Base-by-base conservation (phyloP, 2,113 vertebrate genomes). In the Tragelaphus strepsiceros region DNA sequence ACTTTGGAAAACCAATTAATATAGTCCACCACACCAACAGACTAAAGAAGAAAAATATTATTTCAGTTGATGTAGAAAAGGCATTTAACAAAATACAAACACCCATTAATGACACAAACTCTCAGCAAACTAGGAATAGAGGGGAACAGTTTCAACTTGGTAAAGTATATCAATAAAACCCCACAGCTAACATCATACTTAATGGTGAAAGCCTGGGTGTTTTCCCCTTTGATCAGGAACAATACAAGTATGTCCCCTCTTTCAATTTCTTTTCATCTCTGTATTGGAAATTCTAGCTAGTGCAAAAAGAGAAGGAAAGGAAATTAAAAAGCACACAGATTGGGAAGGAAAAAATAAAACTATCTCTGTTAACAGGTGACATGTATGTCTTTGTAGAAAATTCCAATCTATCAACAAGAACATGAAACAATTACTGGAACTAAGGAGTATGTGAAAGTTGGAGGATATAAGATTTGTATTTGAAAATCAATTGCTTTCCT, bases 381-480 rank as follows among this genome's bases (percentile, higher is more conserved):
- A 90, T 83, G n/a, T 87, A 24, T 77, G 17, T 89, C 46, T 91
- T 32, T 77, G 4, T 64, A 56, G 56, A 96, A 87, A 92, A 87
- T 59, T 30, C 51, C 17, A 81, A 95, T 80, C 12, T 78, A 67
- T 67, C 19, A 58, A 81, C 59, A 83, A 74, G 78, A 83, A 74
- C 11, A 86, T 96, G 30, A 74, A 96, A 83, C 35, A 95, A 59
- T 58, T 78, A 24, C 17, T 93, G 17, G 32, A 86, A 90, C 54
- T 95, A 93, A 62, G 92, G 83, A 92, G 35, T 94, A 64, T 64
- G 95, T 58, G 17, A 64, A 84, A 14, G 19, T 95, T 95, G 64
- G 35, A 93, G 14, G 49, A 84, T 93, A 51, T 32, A 90, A 78
- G 30, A 12, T 78, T 93, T 93, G 81, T 90, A 81, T 80, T 30